Evolutionary conservation across 1,140 invertebrate species (phyloP).

Genomic region (Drosophila subobscura): DNA sequence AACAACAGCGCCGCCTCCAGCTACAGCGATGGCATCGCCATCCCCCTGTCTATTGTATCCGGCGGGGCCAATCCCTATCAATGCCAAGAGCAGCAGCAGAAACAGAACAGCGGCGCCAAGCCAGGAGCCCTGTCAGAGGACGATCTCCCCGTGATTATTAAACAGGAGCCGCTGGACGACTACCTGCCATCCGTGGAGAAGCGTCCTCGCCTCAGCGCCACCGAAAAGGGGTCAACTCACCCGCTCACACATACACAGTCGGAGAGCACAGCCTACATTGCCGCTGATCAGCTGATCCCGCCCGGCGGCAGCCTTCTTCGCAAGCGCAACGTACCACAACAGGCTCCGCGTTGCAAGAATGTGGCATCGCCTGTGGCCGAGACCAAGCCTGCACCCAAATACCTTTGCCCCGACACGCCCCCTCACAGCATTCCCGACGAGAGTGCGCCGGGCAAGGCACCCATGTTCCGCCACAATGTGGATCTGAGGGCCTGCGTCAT

Average conservation of each 20-base stretch:
- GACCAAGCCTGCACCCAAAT: slow-evolving; percentile 16
- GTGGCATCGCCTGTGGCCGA: slow-evolving; percentile 19
- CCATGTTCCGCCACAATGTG: slow-evolving; percentile 69
- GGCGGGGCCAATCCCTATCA: slow-evolving; percentile 29
- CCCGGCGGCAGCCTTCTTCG: slow-evolving; percentile 74
- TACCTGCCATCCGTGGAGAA: slow-evolving; percentile 19
- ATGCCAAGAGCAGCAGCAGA: slow-evolving; percentile 1
- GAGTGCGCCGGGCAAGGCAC: not conserved
- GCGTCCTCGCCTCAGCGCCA: slow-evolving; percentile 20
- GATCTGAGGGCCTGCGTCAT: slow-evolving; percentile 78
- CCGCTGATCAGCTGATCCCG: slow-evolving; percentile 60
- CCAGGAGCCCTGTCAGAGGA: not conserved
- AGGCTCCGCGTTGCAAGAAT: slow-evolving; percentile 8
- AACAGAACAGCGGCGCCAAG: not conserved
- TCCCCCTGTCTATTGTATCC: slow-evolving; percentile 46
- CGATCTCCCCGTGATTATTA: slow-evolving; percentile 23
- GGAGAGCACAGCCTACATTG: slow-evolving; percentile 12
- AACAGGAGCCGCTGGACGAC: slow-evolving; percentile 31
- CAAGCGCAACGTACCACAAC: slow-evolving; percentile 44
- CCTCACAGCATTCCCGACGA: slow-evolving; percentile 62
- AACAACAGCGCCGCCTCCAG: slow-evolving; percentile 59
- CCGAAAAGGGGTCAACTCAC: slow-evolving; percentile 1
- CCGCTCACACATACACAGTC: not conserved
- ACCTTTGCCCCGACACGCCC: slow-evolving; percentile 50
- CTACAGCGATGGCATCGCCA: slow-evolving; percentile 57